phyloP scores from a whole-genome alignment of 2,888 invertebrate species.

The Pocota personata region DNA sequence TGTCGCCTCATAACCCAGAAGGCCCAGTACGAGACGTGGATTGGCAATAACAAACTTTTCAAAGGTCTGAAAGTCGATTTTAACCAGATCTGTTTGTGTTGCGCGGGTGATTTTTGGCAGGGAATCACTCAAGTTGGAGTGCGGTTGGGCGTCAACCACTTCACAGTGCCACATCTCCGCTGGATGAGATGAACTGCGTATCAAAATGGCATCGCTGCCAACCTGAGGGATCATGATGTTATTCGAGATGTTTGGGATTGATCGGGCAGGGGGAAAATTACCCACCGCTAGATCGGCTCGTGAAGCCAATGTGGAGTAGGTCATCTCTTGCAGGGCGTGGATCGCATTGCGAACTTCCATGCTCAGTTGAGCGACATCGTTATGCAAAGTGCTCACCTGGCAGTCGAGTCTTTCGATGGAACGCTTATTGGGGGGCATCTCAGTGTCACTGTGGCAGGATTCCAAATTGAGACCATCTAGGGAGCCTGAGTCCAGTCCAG shows the following conservation, averaged over 20 bases:
- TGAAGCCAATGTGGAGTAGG: conserved; percentile 84
- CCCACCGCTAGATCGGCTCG: conserved; percentile 80
- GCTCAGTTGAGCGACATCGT: conserved; percentile 93
- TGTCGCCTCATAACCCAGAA: conserved; percentile 89
- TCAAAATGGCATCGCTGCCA: conserved; percentile 83
- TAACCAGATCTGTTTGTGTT: conserved; percentile 81
- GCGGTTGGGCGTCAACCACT: conserved; percentile 75
- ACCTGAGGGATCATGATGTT: conserved; percentile 78
- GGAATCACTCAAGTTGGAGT: not conserved
- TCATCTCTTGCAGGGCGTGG: conserved; percentile 92
- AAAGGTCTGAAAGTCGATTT: conserved; percentile 81
- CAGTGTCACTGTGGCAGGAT: conserved; percentile 75
- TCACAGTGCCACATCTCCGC: conserved; percentile 93
- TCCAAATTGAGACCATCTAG: conserved; percentile 86
- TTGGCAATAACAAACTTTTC: conserved; percentile 86
- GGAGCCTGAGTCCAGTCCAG: conserved; percentile 84
- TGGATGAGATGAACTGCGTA: conserved; percentile 92
- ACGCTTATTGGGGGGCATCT: conserved; percentile 78
- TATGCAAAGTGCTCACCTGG: conserved; percentile 91
- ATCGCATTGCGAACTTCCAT: conserved; percentile 93
- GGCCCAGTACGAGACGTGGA: conserved; percentile 88
- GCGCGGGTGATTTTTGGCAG: conserved; percentile 75
- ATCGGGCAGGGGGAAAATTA: conserved; percentile 89
- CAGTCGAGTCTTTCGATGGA: conserved; percentile 90
- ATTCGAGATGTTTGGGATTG: conserved; percentile 90